A percentile compares a stretch with the other conserved stretches of the same genome.
These are phyloP conservation scores for Pseudorasbora parva DNA, from an alignment of 2,113 vertebrate genomes.

Conservation along the genomic window DNA sequence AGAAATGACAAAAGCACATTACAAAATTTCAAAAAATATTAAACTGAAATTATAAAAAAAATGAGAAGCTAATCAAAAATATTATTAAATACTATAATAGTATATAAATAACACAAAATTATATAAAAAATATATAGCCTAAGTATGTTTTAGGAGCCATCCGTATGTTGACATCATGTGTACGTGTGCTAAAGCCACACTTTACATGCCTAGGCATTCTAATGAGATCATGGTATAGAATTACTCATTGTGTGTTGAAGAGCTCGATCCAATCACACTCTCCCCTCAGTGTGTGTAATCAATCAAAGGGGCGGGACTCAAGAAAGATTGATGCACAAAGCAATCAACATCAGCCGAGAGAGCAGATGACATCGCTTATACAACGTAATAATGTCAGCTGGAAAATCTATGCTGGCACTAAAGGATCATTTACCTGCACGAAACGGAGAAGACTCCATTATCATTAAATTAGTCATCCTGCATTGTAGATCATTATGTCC, in stretches of 20 bases:
- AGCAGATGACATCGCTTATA: neutral
- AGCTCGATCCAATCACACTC: slow-evolving; percentile 7
- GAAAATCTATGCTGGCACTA: slow-evolving; percentile 13
- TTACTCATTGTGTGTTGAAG: slow-evolving; percentile 10
- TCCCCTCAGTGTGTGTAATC: neutral
- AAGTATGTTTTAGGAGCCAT: neutral
- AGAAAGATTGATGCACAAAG: slow-evolving; percentile 32
- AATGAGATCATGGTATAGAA: neutral
- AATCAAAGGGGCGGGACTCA: slow-evolving; percentile 1
- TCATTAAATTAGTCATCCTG: neutral
- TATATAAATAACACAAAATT: no score
- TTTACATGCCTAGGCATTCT: neutral
- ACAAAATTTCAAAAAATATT: no score
- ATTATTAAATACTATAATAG: no score
- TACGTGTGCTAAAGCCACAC: neutral
- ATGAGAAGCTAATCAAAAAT: no score
- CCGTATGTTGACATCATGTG: neutral
- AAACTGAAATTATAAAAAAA: no score
- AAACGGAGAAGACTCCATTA: slow-evolving; percentile 27
- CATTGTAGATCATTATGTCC: neutral
- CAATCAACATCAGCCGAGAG: slow-evolving; percentile 12
- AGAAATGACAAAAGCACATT: no score
- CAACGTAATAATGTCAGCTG: neutral
- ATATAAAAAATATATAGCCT: no score
- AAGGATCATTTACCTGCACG: neutral